Base-by-base conservation (phyloP, 2,113 vertebrate species). In the Orthonyx spaldingii region DNA sequence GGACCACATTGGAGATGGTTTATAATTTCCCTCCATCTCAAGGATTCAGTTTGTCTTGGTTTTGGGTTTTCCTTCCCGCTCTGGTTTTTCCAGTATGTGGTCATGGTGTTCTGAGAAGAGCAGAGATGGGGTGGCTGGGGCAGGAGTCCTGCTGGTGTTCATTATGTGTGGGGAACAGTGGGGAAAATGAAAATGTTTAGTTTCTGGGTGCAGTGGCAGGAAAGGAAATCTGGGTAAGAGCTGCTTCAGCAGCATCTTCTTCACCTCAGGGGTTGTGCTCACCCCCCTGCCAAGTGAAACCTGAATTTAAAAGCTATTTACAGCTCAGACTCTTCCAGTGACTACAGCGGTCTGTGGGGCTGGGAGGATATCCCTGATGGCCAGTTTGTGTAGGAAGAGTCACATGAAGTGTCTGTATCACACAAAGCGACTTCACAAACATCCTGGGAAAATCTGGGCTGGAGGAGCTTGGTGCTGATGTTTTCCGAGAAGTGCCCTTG, bases 101-200 rank as follows among this genome's bases (percentile, higher is more conserved):
- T 77, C 27, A 3, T 3, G 3, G 5, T 71, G 33, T 39, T 63
- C 53, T 69, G 41, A 85, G 89, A 19, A 39, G 55, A 30, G 72
- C 89, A 71, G 74, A 26, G 76, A 14, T 70, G 32, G 6, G 33
- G 10, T 46, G 50, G 19, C 17, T 16, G 39, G 71, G 55, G 42
- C 49, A 80, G 63, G n/a, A 27, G 39, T 33, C 33, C 46, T 35
- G 26, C 50, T 46, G 32, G 26, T 37, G 71, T 39, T 18, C 49
- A 18, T 55, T n/a, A 2, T 6, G 1, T 16, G 5, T 83, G 21
- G 46, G 61, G n/a, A 42, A 4, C 0, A 2, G 50, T 1, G 52
- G 66, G 66, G 49, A 55, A 55, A 59, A 66, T 15, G 3, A 10
- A 33, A 74, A 30, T 33, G 7, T 10, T 78, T 52, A 2, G 8